Evolutionary conservation across 1,140 invertebrate genomes (phyloP).

Genomic region (Drosophila littoralis): DNA sequence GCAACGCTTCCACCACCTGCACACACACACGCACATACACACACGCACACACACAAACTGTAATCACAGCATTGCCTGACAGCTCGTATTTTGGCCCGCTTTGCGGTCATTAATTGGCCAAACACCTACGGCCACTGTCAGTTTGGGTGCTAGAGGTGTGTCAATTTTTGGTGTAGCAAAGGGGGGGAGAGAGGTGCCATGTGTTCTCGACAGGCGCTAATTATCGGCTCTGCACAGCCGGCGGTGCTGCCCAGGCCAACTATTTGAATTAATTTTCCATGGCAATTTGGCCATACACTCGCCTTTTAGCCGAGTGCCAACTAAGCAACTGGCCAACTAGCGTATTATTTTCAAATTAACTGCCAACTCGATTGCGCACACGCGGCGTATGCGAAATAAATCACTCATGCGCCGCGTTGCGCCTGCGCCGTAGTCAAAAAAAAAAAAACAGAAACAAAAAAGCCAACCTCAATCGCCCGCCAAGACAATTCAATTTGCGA

Average conservation of each 20-base stretch:
- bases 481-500: slow-evolving; percentile 78
- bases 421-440: slow-evolving; percentile 21
- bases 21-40: slow-evolving; percentile 22
- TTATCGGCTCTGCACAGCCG: slow-evolving; percentile 76
- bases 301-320: slow-evolving; percentile 3
- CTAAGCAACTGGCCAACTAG: slow-evolving; percentile 13
- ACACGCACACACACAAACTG: slow-evolving; percentile 2
- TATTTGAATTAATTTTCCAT: slow-evolving; percentile 67
- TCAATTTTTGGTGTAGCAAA: slow-evolving; percentile 6
- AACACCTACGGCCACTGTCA: slow-evolving; percentile 39
- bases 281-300: slow-evolving; percentile 62
- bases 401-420: slow-evolving; percentile 76
- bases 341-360: slow-evolving; percentile 75
- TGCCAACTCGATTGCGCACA: slow-evolving; percentile 62
- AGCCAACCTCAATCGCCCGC: slow-evolving; percentile 37
- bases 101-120: slow-evolving; percentile 59
- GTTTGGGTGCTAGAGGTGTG: slow-evolving; percentile 40
- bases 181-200: slow-evolving; percentile 33
- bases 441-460: neutral
- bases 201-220: slow-evolving; percentile 76
- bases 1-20: slow-evolving; percentile 55
- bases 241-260: slow-evolving; percentile 38
- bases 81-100: slow-evolving; percentile 26
- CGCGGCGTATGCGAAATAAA: slow-evolving; percentile 80
- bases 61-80: slow-evolving; percentile 40